Percentiles rank a stretch among this genome's conserved stretches.
phyloP scores from a whole-genome alignment of 2,113 vertebrate genomes.

The Physeter macrocephalus region DNA sequence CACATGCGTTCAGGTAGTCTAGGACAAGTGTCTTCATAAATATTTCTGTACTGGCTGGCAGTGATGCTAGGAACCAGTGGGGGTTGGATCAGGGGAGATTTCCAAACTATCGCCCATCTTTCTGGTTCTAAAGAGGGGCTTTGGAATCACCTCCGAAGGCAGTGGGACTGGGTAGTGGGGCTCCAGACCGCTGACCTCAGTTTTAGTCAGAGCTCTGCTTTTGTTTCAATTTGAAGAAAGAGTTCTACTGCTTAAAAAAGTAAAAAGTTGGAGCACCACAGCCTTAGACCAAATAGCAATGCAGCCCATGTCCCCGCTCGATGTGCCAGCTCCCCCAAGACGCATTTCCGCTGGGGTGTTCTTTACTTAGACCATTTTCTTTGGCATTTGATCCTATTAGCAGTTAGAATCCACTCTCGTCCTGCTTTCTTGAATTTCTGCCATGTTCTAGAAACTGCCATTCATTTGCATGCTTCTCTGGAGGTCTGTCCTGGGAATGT shows the following conservation, averaged over 20 bases:
- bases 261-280: background rate
- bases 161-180: background rate
- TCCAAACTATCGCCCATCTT: background rate
- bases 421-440: background rate
- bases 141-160: background rate
- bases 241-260: background rate
- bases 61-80: background rate
- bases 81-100: background rate
- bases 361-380: background rate
- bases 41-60: background rate
- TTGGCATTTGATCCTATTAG: background rate
- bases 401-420: background rate
- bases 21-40: background rate
- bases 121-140: background rate
- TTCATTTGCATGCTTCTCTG: background rate
- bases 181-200: background rate
- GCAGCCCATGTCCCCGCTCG: too few species aligned
- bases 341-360: background rate
- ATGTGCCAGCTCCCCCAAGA: background rate
- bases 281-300: background rate
- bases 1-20: background rate
- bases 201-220: background rate
- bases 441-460: background rate
- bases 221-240: background rate
- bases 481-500: background rate